Evolutionary conservation across 2,888 invertebrate species (phyloP).

Genomic region (Salticus scenicus): DNA sequence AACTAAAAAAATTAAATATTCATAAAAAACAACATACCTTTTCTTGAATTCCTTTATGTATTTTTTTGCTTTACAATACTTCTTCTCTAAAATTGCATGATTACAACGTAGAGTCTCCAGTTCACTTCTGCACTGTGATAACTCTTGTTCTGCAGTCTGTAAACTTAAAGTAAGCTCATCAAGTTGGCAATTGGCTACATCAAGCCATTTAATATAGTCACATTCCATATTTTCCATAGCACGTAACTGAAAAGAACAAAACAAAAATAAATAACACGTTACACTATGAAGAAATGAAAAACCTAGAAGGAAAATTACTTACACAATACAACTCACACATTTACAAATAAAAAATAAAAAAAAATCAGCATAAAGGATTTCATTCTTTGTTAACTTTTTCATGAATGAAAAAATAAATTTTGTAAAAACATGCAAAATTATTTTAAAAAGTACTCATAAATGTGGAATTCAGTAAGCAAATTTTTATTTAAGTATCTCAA

Average conservation of each 20-base stretch:
- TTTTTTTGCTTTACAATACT: slow-evolving; percentile 89
- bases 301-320: neutral
- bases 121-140: slow-evolving; percentile 73
- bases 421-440: too few species aligned
- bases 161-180: slow-evolving; percentile 55
- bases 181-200: slow-evolving; percentile 55
- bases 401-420: too few species aligned
- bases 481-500: too few species aligned
- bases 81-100: slow-evolving; percentile 88
- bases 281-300: too few species aligned
- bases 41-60: slow-evolving; percentile 93
- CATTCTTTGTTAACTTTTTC: too few species aligned
- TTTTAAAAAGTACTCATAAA: too few species aligned
- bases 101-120: slow-evolving; percentile 80
- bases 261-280: too few species aligned
- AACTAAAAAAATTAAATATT: neutral
- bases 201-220: slow-evolving; percentile 62
- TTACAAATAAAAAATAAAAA: neutral
- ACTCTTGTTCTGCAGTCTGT: slow-evolving; percentile 80
- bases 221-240: slow-evolving; percentile 65
- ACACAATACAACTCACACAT: neutral
- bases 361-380: neutral
- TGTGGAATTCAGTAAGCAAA: too few species aligned
- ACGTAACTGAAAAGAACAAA: slow-evolving; percentile 28
- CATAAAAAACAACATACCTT: slow-evolving; percentile 76